Evolutionary conservation across 2,888 invertebrate species (phyloP), one percentile per base, ranked within the genome.

Genomic region (Ormyrus pomaceus): DNA sequence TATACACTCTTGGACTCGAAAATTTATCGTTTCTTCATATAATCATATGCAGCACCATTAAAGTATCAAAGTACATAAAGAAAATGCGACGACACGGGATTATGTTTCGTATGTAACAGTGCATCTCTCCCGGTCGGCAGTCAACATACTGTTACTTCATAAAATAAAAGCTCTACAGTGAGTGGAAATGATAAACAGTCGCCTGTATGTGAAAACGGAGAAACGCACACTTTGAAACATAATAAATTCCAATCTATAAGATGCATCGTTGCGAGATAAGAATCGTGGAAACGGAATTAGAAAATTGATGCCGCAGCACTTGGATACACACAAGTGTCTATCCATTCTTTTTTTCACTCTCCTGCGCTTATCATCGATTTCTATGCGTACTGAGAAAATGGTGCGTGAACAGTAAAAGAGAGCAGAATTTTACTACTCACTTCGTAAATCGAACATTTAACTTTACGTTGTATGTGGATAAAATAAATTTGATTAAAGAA

Each of bases 61-160:
- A 74, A 81, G 78, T 78, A 81, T 81, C 81, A 78, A 75, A 78
- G 78, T 81, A 78, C 78, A 81, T 81, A 81, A 81, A 75, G 78
- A 78, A 81, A 78, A 75, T 3, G 68, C 75, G 62, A 56, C 66
- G 58, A 50, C 34, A 5, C 8, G 46, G 71, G 71, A 81, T 81
- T 81, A 78, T 81, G 58, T 75, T 75, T 66, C 68, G 51, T 61
- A 34, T 77, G 72, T 72, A 80, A 80, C 68, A 77, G 71, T 77
- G 69, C 58, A 70, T 77, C 77, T 65, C 77, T 68, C 34, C 34
- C 34, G 34, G 34, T 4, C 59, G n/a, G 53, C 79, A 70, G 62
- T 79, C n/a, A 55, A 58, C 55, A 61, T 55, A 61, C 51, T 70
- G 75, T 78, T 78, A 74, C 71, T 74, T 75, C 56, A 62, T 70